Conservation (phyloP, 2,888 invertebrate genomes). For the Cinara cedri region DNA sequence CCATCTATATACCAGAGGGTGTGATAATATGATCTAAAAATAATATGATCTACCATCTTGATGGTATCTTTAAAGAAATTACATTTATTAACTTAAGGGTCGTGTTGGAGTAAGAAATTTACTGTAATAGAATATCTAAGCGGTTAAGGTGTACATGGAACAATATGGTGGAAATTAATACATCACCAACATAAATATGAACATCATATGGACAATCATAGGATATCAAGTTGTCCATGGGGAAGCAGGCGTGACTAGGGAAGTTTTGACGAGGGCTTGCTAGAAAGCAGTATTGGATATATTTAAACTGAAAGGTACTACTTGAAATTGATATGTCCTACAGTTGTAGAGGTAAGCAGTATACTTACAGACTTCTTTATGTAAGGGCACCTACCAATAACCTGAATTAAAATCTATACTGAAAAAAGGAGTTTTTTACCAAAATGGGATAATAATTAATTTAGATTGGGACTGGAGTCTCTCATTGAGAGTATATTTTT, state of each 20-base stretch:
- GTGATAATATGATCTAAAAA: constrained; percentile 56
- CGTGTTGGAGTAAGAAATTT: neutral
- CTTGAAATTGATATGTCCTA: too few species aligned
- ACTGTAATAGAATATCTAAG: neutral
- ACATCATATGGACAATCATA: neutral
- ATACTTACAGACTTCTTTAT: neutral
- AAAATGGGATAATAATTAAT: neutral
- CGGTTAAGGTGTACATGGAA: neutral
- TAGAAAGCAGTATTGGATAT: neutral
- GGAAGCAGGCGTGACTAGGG: neutral
- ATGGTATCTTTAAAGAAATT: constrained; percentile 44
- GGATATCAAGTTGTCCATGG: too few species aligned
- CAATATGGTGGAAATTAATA: neutral
- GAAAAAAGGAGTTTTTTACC: neutral
- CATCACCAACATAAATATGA: constrained; percentile 14
- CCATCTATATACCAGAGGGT: neutral
- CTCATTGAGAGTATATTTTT: neutral
- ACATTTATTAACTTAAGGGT: constrained; percentile 42
- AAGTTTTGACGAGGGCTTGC: neutral
- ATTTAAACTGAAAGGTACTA: neutral
- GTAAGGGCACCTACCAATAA: constrained; percentile 3
- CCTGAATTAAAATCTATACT: neutral
- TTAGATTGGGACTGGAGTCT: neutral
- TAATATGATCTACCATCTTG: too few species aligned
- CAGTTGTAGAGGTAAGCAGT: neutral